Evolutionary conservation across 2,888 invertebrate species (phyloP), one percentile per base, ranked within the genome.

Genomic region (Eupithecia inturbata): DNA sequence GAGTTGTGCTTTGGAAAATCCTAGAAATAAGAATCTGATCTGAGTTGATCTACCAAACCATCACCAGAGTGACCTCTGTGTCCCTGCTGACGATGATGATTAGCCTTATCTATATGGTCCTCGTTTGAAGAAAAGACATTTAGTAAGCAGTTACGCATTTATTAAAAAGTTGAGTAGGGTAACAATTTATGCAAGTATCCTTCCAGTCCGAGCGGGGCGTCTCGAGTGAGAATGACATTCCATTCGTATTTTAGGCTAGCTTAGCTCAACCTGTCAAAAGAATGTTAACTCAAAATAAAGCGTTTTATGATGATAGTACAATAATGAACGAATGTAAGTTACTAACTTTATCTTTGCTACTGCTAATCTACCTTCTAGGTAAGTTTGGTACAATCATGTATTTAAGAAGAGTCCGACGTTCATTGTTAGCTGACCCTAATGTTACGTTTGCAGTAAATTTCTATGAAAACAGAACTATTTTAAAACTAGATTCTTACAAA

Each of bases 181-280:
- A 53, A 26, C 57, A 26, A 57, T 57, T 57, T 26, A 57, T 14
- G 26, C 26, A 57, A 57, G 57, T 26, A 57, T 57, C 14, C 57
- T 22, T 57, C 57, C 57, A 57, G 57, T 57, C 49, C 49, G 49
- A n/a, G n/a, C n/a, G n/a, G n/a, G n/a, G 22, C 49, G 49, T 53
- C 57, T 57, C 26, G 26, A 53, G 22, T 22, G 10, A 57, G 26
- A 53, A 53, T 53, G 22, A 22, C 22, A 53, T 53, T 53, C 53
- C 53, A 22, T 57, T 22, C 14, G 57, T 26, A 22, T 3, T 53
- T 53, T 26, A 57, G 14, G 22, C 22, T 26, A 57, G 57, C 14
- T 12, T 26, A 26, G 12, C 57, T 57, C 57, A 57, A 57, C 57
- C 57, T 57, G 57, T 57, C 26, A 57, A 57, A 57, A 57, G 26